A percentile compares a stretch with the other conserved stretches of the same genome.
Conservation (phyloP, 2,797 vertebrate genomes). For the Oophaga sylvatica region DNA sequence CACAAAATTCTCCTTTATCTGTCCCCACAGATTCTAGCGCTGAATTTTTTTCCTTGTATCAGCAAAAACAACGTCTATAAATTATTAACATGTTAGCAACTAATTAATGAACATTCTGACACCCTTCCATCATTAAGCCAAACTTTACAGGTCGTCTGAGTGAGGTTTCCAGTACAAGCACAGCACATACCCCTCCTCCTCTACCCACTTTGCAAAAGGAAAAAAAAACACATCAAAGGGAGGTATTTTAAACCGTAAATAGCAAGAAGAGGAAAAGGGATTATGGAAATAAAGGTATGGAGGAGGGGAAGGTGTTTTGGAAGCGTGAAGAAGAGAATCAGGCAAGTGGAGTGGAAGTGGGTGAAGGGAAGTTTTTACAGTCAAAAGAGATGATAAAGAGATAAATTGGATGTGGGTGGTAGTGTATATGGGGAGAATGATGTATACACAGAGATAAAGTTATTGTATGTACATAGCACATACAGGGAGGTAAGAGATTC, state of each 20-base stretch:
- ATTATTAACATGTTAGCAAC: conserved; percentile 38
- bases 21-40: conserved; percentile 13
- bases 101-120: conserved; percentile 39
- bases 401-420: not conserved
- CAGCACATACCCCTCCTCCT: conserved; percentile 23
- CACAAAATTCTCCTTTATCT: conserved; percentile 14
- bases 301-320: conserved; percentile 42
- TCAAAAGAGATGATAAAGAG: not conserved
- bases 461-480: not conserved
- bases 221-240: conserved; percentile 43
- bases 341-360: conserved; percentile 24
- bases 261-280: conserved; percentile 29
- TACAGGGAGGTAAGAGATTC: not conserved
- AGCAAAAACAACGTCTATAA: conserved; percentile 36
- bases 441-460: not conserved
- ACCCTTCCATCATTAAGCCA: conserved; percentile 13
- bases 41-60: conserved; percentile 19
- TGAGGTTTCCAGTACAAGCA: not conserved
- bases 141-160: conserved; percentile 20
- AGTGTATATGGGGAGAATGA: not conserved
- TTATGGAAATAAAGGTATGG: conserved; percentile 39
- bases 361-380: not conserved
- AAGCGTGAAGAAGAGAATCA: conserved; percentile 7
- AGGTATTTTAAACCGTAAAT: conserved; percentile 46
- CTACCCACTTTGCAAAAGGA: not conserved